Evolutionary conservation across 2,797 vertebrate species (phyloP).

Genomic region (Protonibea diacanthus): DNA sequence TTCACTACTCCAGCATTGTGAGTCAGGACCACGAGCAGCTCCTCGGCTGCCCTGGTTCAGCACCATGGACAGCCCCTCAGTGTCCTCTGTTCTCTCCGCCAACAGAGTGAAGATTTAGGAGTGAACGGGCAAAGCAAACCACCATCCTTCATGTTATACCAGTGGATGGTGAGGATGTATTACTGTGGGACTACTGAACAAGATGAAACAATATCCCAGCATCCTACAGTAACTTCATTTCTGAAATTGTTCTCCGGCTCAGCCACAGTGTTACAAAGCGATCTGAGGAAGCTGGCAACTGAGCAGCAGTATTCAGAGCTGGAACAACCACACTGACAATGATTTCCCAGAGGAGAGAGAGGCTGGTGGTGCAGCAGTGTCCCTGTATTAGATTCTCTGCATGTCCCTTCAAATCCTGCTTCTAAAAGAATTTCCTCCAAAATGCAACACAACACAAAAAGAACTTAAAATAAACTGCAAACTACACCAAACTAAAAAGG

Average conservation of each 20-base stretch:
- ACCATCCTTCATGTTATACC: conserved; percentile 42
- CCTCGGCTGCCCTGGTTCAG: conserved; percentile 16
- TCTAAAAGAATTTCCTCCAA: conserved; percentile 18
- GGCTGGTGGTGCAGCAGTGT: conserved; percentile 22
- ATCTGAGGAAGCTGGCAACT: conserved; percentile 30
- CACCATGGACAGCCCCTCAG: conserved; percentile 38
- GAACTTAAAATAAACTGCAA: not conserved
- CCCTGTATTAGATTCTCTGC: conserved; percentile 27
- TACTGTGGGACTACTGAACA: conserved; percentile 22
- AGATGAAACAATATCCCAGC: conserved; percentile 58
- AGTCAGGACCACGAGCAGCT: conserved; percentile 22
- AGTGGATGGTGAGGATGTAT: conserved; percentile 41
- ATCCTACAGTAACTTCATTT: conserved; percentile 52
- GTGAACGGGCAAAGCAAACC: conserved; percentile 9
- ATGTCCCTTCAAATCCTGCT: conserved; percentile 31
- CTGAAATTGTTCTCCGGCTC: conserved; percentile 32
- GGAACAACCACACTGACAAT: conserved; percentile 45
- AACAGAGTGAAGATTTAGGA: conserved; percentile 39
- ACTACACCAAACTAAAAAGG: conserved; percentile 8
- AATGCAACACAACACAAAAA: conserved; percentile 16
- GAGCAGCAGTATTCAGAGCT: conserved; percentile 53
- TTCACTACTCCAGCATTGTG: not conserved
- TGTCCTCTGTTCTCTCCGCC: conserved; percentile 22
- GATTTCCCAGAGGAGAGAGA: conserved; percentile 69
- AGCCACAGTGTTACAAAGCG: conserved; percentile 23